These are phyloP conservation scores for Eciton burchellii DNA, from an alignment of 1,140 invertebrate genomes.

Conservation along the genomic window DNA sequence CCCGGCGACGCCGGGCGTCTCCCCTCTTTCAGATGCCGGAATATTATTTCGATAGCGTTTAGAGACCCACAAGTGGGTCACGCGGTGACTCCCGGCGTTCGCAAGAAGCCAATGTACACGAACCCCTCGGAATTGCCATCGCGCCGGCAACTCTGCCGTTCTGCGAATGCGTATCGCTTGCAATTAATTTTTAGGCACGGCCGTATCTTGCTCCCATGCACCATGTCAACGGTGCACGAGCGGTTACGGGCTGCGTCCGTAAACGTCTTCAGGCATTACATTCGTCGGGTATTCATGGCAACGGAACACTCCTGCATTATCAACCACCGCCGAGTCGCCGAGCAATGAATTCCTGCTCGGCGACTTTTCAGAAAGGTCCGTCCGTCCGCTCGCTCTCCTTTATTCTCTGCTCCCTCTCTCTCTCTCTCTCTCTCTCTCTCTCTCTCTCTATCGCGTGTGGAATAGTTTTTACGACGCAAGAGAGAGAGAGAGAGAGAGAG, in stretches of 20 bases:
- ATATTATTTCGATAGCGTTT: conserved; percentile 74
- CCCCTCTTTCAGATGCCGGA: conserved; percentile 62
- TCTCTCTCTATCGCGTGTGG: not conserved
- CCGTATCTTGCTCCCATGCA: not conserved
- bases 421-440: too few species aligned
- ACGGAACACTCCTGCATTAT: not conserved
- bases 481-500: conserved; percentile 7
- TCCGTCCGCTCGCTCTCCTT: too few species aligned
- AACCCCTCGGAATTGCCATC: conserved; percentile 61
- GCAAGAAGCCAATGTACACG: conserved; percentile 54
- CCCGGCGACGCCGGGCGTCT: conserved; percentile 63
- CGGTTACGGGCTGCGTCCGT: not conserved
- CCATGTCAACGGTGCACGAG: not conserved
- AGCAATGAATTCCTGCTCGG: conserved; percentile 15
- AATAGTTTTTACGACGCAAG: not conserved
- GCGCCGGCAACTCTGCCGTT: not conserved
- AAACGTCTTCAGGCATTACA: not conserved
- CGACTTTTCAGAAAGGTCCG: not conserved
- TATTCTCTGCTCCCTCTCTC: too few species aligned
- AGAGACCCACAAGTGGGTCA: conserved; percentile 75
- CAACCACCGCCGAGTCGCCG: not conserved
- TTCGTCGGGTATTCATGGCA: not conserved
- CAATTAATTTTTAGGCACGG: conserved; percentile 57
- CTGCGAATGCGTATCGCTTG: conserved; percentile 22
- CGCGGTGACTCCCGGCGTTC: conserved; percentile 53